Base-by-base conservation (phyloP, 2,113 vertebrate genomes). In the Istiophorus platypterus region DNA sequence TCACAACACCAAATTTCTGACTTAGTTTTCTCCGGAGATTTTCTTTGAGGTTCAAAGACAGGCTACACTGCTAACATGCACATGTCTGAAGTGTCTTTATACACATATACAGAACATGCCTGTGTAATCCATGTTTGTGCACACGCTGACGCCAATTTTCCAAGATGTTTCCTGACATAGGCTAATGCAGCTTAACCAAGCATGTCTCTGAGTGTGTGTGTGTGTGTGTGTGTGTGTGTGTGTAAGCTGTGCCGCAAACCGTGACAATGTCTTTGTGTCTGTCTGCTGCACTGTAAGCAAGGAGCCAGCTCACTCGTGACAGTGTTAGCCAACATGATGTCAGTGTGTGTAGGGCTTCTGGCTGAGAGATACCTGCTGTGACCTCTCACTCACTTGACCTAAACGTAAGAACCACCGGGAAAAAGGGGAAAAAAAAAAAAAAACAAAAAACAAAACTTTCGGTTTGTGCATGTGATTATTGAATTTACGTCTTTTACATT, bases 101-200 rank as follows among this genome's bases (percentile, higher is more conserved):
- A 13, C 49, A 66, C 26, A 73, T 26, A 56, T 6, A 22, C 61
- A 24, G 41, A 42, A 68, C 69, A 75, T 37, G 64, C 47, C 56
- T 69, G 64, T 27, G n/a, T 47, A 66, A 88, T 83, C 62, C 54
- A 62, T 72, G 82, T 84, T 83, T 59, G 77, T 57, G 72, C 75
- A 79, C 76, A 87, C 6, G 59, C 77, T 76, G 81, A 87, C n/a
- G 49, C 72, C 86, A 86, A 80, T 88, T 88, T 34, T 87, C 67
- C 80, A 70, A 88, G 87, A 90, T 81, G 87, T 78, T 83, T 78
- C 59, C 79, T 78, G 79, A 92, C 90, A 85, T 22, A 77, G 75
- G 76, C 80, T 92, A 90, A 92, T 79, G 82, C 81, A 83, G 79
- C 81, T 80, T 88, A 90, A 89, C 89, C 69, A 81, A 78, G 86